phyloP scores from a whole-genome alignment of 2,888 invertebrate genomes.

The Hololepta plana region DNA sequence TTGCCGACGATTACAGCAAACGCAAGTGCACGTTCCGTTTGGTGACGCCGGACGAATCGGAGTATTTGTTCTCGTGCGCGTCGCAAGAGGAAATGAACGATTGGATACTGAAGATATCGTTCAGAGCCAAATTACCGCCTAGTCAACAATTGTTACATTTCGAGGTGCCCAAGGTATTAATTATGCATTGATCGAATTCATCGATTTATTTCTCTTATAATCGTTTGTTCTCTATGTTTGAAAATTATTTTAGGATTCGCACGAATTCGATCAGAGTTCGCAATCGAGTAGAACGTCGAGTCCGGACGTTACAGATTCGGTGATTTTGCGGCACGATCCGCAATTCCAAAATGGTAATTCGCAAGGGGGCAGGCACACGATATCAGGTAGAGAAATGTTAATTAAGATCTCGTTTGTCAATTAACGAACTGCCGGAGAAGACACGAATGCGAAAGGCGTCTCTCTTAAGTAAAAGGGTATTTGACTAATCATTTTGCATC shows the following conservation, averaged over 20 bases:
- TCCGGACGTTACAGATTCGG: conserved; percentile 27
- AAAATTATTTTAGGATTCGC: conserved; percentile 17
- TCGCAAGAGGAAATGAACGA: conserved; percentile 61
- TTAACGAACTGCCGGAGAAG: too few relatives aligned
- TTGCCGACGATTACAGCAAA: conserved; percentile 89
- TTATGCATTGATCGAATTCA: too few relatives aligned
- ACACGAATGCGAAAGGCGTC: too few relatives aligned
- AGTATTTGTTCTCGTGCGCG: conserved; percentile 73
- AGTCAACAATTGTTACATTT: conserved; percentile 75
- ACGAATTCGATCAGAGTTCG: conserved; percentile 28
- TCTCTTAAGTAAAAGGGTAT: too few relatives aligned
- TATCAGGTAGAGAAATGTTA: conserved; percentile 16
- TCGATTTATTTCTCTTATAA: conserved; percentile 5
- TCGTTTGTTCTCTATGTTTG: conserved; percentile 2
- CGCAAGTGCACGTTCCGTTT: conserved; percentile 86
- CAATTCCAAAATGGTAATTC: conserved; percentile 20
- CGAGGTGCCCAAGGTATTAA: conserved; percentile 33
- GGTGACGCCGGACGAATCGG: conserved; percentile 75
- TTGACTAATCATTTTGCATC: too few relatives aligned
- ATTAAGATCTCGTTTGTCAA: neutral
- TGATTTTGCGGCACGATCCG: conserved; percentile 21
- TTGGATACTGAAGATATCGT: conserved; percentile 83
- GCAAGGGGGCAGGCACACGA: conserved; percentile 17
- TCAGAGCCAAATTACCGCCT: conserved; percentile 84
- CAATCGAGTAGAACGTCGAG: conserved; percentile 37